Percentiles rank a stretch among this genome's conserved stretches.
Evolutionary conservation across 37 sponge, comb jelly and placozoan species (phyloP).

Genomic region (Amphimedon queenslandica): DNA sequence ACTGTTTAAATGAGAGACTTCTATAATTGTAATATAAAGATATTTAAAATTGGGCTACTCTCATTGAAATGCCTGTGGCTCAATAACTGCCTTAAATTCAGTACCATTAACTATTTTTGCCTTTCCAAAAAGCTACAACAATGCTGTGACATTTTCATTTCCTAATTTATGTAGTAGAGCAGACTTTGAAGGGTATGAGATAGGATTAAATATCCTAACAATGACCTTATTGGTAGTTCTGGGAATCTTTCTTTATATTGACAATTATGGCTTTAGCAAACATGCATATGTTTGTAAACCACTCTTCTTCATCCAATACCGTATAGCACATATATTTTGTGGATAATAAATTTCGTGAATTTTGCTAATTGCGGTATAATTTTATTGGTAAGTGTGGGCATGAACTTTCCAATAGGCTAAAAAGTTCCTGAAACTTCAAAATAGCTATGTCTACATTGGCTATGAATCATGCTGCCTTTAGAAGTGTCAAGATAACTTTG

Average conservation of each 20-base stretch:
- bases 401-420: background rate
- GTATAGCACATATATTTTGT: background rate
- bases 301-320: background rate
- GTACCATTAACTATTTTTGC: background rate
- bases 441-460: conserved; percentile 2
- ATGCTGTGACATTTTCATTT: background rate
- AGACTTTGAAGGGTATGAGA: conserved; percentile 2
- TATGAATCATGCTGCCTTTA: conserved; percentile 1
- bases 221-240: conserved; percentile 7
- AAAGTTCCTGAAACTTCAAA: conserved; percentile 3
- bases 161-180: background rate
- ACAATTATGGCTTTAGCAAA: background rate
- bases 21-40: conserved; percentile 3
- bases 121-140: background rate
- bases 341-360: background rate
- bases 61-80: background rate
- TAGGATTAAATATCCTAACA: conserved; percentile 1
- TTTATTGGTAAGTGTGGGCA: background rate
- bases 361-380: background rate
- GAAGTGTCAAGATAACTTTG: background rate
- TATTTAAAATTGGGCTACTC: background rate
- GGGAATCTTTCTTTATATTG: background rate
- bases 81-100: background rate
- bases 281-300: background rate
- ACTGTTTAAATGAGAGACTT: conserved; percentile 4